These are phyloP conservation scores for Drosophila micromelanica DNA, from an alignment of 1,140 invertebrate genomes.

Conservation along the genomic window DNA sequence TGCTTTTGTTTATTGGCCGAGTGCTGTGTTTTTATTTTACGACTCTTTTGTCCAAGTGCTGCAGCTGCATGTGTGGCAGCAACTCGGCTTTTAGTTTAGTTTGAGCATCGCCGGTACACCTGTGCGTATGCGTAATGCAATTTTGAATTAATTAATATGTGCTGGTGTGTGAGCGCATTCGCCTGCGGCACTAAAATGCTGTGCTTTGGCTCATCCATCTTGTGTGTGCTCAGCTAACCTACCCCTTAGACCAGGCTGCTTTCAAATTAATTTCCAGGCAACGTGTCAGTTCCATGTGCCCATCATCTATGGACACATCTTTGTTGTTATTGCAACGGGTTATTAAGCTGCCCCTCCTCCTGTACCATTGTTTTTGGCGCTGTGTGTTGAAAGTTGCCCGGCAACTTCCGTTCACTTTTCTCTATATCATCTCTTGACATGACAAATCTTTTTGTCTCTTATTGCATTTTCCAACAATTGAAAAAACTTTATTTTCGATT, in stretches of 20 bases:
- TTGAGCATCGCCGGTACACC: slow-evolving; percentile 50
- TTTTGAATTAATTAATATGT: slow-evolving; percentile 80
- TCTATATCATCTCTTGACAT: slow-evolving; percentile 16
- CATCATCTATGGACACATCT: slow-evolving; percentile 13
- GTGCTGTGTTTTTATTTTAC: slow-evolving; percentile 70
- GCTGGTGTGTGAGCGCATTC: slow-evolving; percentile 34
- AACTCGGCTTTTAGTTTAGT: slow-evolving; percentile 30
- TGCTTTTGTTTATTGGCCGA: slow-evolving; percentile 58
- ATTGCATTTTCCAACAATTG: slow-evolving; percentile 19
- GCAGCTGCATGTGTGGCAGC: slow-evolving; percentile 23
- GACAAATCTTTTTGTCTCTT: slow-evolving; percentile 40
- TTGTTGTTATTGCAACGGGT: slow-evolving; percentile 37
- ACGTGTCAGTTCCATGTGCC: slow-evolving; percentile 64
- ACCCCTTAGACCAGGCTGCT: slow-evolving; percentile 42
- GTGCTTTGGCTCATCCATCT: slow-evolving; percentile 45
- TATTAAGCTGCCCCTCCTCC: slow-evolving; percentile 24
- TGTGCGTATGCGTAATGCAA: slow-evolving; percentile 81
- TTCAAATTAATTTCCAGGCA: slow-evolving; percentile 77
- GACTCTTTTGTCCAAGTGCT: slow-evolving; percentile 61
- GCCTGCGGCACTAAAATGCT: slow-evolving; percentile 40
- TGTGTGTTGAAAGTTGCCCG: slow-evolving; percentile 40
- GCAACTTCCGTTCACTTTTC: slow-evolving; percentile 47
- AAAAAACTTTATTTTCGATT: slow-evolving; percentile 13
- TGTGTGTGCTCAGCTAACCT: slow-evolving; percentile 1
- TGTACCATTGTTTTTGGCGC: slow-evolving; percentile 6